A percentile compares a stretch with the other conserved stretches of the same genome.
Conservation (phyloP, 2,797 vertebrate species). For the Channallabes apus region DNA sequence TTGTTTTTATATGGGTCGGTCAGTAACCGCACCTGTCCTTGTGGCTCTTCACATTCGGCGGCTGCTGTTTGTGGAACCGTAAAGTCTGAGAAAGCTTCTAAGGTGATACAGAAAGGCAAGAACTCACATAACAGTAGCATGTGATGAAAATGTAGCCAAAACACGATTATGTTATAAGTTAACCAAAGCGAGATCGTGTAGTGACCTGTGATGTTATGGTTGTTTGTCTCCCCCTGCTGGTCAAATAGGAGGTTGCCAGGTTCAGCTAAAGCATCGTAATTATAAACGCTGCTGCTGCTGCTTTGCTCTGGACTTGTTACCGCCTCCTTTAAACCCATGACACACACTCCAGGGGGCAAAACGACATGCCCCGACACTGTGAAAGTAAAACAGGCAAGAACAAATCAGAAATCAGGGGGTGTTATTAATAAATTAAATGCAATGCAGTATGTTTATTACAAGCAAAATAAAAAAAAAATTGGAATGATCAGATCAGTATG, state of each 20-base stretch:
- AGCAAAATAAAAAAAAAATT: too few relatives aligned
- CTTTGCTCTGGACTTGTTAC: constrained; percentile 51
- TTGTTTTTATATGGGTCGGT: not conserved
- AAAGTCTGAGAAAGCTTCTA: constrained; percentile 27
- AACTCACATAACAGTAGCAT: not conserved
- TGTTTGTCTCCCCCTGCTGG: constrained; percentile 57
- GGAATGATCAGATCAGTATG: not conserved
- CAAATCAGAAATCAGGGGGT: not conserved
- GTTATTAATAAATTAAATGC: too few relatives aligned
- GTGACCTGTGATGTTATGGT: constrained; percentile 31
- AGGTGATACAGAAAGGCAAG: not conserved
- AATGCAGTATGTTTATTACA: too few relatives aligned
- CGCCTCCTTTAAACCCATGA: constrained; percentile 59
- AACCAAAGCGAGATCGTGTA: not conserved
- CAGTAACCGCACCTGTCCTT: constrained; percentile 19
- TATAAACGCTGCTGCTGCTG: constrained; percentile 20
- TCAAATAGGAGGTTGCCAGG: constrained; percentile 41
- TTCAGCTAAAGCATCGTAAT: constrained; percentile 25
- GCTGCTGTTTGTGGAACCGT: constrained; percentile 44
- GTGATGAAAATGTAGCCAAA: too few relatives aligned
- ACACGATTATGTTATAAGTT: too few relatives aligned
- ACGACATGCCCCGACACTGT: constrained; percentile 67
- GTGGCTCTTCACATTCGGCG: not conserved
- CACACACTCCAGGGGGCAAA: constrained; percentile 60
- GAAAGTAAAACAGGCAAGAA: constrained; percentile 21